Base-by-base conservation (phyloP, 2,888 invertebrate genomes). In the Yponomeuta sedellus region DNA sequence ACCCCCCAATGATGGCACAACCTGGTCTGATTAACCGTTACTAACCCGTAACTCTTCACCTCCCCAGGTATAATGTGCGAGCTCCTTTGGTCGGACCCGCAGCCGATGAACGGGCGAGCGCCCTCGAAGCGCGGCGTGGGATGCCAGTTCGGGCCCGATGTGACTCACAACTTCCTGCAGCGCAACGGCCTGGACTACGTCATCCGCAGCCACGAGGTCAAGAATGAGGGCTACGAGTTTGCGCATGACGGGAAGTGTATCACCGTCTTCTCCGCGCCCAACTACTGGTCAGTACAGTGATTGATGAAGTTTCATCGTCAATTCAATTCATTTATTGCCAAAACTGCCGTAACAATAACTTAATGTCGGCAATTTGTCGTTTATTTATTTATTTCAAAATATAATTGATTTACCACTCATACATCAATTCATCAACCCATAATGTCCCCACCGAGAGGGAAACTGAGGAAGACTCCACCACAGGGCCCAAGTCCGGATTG, bases 231-330 rank as follows among this genome's bases (percentile, higher is more conserved):
- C 0, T 99, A 98, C 80, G 99, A 99, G 87, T 91, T 97, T 61
- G 96, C 97, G 39, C 99, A 99, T 81, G 94, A 97, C 78, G 98
- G 97, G 56, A 97, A 97, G 81, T 99, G 99, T 83, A 97, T 99
- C 80, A 99, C 99, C 12, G 98, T 99, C 64, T 99, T 99, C 93
- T 99, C 99, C 1, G 99, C 99, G 74, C 99, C 99, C 71, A 99
- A 99, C 86, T 99, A 99, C 93, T 99, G 99, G 98, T 98, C 85
- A 85, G 88, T 83, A 22, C 44, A 6, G 1, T 34, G 34, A 8
- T 28, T 28, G 28, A 28, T 28, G 5, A 5, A 28, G 2, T n/a
- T n/a, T n/a, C n/a, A n/a, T n/a, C n/a, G n/a, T n/a, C n/a, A n/a
- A n/a, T n/a, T n/a, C n/a, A n/a, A n/a, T n/a, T n/a, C n/a, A n/a